Conservation (phyloP, 2,888 invertebrate species). For the Drosophila fulvimacula region DNA sequence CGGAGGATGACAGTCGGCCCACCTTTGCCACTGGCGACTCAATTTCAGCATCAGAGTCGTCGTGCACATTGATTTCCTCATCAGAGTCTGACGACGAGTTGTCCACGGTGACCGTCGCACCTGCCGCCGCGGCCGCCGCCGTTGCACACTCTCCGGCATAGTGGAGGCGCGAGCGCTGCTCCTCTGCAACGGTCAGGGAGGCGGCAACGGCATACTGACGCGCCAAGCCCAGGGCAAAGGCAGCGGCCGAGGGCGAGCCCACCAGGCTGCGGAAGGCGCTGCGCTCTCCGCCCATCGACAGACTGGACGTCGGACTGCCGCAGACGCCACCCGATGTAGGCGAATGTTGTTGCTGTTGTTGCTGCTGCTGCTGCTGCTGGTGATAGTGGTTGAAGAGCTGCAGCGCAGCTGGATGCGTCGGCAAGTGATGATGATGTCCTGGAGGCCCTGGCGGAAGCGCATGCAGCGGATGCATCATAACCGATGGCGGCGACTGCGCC, state of each 20-base stretch:
- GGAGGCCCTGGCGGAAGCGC: constrained; percentile 67
- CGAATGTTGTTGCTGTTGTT: constrained; percentile 64
- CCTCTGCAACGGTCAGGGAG: constrained; percentile 82
- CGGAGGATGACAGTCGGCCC: constrained; percentile 73
- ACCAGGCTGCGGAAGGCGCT: constrained; percentile 93
- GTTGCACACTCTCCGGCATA: constrained; percentile 47
- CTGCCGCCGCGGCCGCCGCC: constrained; percentile 24
- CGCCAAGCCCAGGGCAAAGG: constrained; percentile 84
- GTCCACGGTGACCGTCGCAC: constrained; percentile 78
- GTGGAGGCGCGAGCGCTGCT: constrained; percentile 72
- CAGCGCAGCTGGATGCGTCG: constrained; percentile 77
- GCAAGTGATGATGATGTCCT: constrained; percentile 65
- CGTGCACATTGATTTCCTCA: constrained; percentile 94
- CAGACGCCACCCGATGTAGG: constrained; percentile 53
- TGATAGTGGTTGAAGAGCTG: constrained; percentile 80
- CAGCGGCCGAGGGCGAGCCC: constrained; percentile 87
- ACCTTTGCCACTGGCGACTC: constrained; percentile 72
- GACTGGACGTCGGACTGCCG: constrained; percentile 70
- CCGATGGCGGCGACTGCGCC: constrained; percentile 57
- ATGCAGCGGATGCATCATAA: constrained; percentile 62
- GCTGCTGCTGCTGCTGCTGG: constrained; percentile 69
- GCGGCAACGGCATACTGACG: constrained; percentile 83
- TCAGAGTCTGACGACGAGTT: constrained; percentile 83
- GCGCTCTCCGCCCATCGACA: constrained; percentile 94
- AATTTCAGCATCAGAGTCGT: constrained; percentile 86